Evolutionary conservation across 2,888 invertebrate species (phyloP).

Genomic region (Ditula angustiorana): DNA sequence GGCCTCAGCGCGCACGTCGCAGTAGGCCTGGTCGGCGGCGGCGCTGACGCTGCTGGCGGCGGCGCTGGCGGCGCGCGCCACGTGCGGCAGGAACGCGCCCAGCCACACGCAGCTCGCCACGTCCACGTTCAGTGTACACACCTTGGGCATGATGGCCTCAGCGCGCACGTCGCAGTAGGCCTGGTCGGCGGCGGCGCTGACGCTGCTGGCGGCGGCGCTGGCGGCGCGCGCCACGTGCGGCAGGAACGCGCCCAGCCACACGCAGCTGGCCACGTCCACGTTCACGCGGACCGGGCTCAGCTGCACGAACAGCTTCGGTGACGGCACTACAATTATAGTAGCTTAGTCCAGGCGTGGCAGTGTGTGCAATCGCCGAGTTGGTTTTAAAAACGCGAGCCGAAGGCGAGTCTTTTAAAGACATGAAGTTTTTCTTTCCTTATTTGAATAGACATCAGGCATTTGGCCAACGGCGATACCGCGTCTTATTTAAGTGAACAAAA

Average conservation of each 20-base stretch:
- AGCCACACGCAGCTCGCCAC: too few species aligned
- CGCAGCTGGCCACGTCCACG: constrained; percentile 94
- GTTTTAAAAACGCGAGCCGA: too few species aligned
- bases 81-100: constrained; percentile 96
- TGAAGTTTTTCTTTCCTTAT: too few species aligned
- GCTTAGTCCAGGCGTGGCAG: too few species aligned
- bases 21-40: constrained; percentile 78
- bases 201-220: constrained; percentile 62
- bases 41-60: constrained; percentile 59
- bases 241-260: constrained; percentile 98
- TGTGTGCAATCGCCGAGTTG: too few species aligned
- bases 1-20: constrained; percentile 95
- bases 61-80: constrained; percentile 89
- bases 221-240: constrained; percentile 93
- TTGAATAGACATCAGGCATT: too few species aligned
- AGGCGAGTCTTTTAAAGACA: too few species aligned
- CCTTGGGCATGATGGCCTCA: constrained; percentile 97
- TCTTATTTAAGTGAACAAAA: too few species aligned
- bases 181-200: constrained; percentile 57
- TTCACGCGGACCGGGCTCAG: constrained; percentile 95
- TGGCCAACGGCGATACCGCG: too few species aligned
- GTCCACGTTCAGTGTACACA: constrained; percentile 72
- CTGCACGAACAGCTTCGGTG: constrained; percentile 96
- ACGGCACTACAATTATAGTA: constrained; percentile 97
- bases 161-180: constrained; percentile 93